Evolutionary conservation across 92 coral and sea anemone species (phyloP), one percentile per base, ranked within the genome.

Genomic region (Parazoanthus swiftii): DNA sequence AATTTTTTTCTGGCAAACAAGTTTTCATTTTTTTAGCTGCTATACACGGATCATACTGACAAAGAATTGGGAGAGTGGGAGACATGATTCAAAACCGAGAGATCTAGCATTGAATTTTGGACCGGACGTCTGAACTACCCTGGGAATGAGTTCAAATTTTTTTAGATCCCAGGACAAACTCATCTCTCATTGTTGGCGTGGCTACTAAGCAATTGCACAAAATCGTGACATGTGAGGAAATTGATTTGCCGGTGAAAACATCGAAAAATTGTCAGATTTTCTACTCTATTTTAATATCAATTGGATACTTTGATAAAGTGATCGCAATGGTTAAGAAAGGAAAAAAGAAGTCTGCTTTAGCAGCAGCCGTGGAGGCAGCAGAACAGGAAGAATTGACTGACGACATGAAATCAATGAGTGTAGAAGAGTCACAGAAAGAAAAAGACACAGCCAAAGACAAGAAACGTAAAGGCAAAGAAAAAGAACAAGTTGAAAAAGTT

Each of bases 281-380:
- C 14, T 5, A 42, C 4, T 68, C 68, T 67, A n/a, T 29, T 1
- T 48, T 50, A 46, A n/a, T 7, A 33, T 44, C 65, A n/a, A 16
- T 83, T 29, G 38, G 33, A 35, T 33, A 26, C 39, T 42, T 33
- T 46, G 36, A 48, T 10, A 82, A 71, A 15, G 51, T 39, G 18
- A 42, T 71, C 79, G 44, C 44, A 84, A 84, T 84, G 87, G 87
- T 84, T 70, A 84, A 70, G 59, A 84, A 84, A 84, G 87, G 94
- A 18, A 93, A 93, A 88, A 97, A 97, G 90, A 94, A 95, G 89
- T 76, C 93, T 56, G 94, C 96, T 54, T 88, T 97, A 35, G 98
- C 98, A 23, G 99, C 99, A 0, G 98, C 99, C n/a, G 99, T 97
- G 3, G 94, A 95, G 80, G 97, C 96, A 74, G 99, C 99, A 0